These are phyloP conservation scores for Lottia scabra DNA, from an alignment of 2,888 invertebrate species.

Conservation along the genomic window DNA sequence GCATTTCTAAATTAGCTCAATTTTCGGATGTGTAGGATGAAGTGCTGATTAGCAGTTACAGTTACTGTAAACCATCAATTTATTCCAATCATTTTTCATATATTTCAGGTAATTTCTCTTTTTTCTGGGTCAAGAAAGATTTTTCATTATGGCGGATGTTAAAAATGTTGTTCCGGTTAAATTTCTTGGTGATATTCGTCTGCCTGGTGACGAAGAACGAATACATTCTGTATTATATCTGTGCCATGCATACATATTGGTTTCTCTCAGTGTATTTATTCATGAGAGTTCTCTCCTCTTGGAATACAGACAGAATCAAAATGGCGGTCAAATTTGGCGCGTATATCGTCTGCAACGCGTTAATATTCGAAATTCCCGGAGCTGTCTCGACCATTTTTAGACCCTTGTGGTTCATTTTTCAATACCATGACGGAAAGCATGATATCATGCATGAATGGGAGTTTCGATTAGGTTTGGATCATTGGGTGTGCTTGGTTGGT, in stretches of 20 bases:
- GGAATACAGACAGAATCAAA: slow-evolving; percentile 44
- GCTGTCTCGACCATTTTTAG: slow-evolving; percentile 39
- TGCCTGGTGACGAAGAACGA: slow-evolving; percentile 49
- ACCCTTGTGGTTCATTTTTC: slow-evolving; percentile 45
- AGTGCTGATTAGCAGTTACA: too few species aligned
- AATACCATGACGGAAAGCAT: slow-evolving; percentile 36
- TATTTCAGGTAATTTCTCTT: slow-evolving; percentile 58
- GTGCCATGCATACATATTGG: slow-evolving; percentile 64
- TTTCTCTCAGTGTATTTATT: slow-evolving; percentile 53
- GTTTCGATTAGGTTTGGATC: slow-evolving; percentile 54
- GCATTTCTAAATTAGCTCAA: too few species aligned
- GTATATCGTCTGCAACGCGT: slow-evolving; percentile 42
- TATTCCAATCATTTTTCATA: too few species aligned
- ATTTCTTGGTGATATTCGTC: slow-evolving; percentile 53
- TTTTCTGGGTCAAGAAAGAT: slow-evolving; percentile 57
- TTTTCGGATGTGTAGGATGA: too few species aligned
- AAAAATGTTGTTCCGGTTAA: slow-evolving; percentile 61
- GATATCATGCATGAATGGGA: slow-evolving; percentile 53
- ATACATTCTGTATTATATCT: slow-evolving; percentile 62
- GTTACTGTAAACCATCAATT: too few species aligned
- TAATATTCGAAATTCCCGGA: slow-evolving; percentile 52
- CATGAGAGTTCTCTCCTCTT: slow-evolving; percentile 46
- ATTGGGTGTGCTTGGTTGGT: slow-evolving; percentile 56
- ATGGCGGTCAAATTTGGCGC: slow-evolving; percentile 51
- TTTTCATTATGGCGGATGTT: slow-evolving; percentile 51